phyloP scores from a whole-genome alignment of 2,113 vertebrate species.

The Gallinago undulata region DNA sequence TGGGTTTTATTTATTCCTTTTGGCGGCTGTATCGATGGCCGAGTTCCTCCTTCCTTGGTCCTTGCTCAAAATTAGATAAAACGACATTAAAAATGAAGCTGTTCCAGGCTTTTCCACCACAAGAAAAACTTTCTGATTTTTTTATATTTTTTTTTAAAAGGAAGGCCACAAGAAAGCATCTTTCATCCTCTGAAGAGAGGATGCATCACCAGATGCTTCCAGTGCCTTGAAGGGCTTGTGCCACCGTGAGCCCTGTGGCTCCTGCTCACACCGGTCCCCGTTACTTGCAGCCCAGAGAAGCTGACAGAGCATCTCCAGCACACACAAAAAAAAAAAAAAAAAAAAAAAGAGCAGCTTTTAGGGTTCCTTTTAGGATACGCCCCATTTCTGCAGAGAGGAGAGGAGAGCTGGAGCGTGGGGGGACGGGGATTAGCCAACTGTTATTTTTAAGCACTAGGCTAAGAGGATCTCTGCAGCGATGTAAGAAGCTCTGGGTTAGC shows the following conservation, averaged over 20 bases:
- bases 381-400: neutral
- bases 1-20: slow-evolving; percentile 23
- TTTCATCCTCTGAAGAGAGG: neutral
- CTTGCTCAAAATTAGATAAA: neutral
- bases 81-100: neutral
- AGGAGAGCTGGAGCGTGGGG: neutral
- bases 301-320: neutral
- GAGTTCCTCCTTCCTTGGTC: slow-evolving; percentile 11
- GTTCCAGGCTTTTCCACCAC: slow-evolving; percentile 7
- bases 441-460: slow-evolving; percentile 56
- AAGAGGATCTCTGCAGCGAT: slow-evolving; percentile 6
- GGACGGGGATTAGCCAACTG: neutral
- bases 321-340: neutral
- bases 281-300: neutral
- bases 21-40: neutral
- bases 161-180: neutral
- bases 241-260: neutral
- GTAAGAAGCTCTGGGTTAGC: slow-evolving; percentile 1
- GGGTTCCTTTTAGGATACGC: neutral
- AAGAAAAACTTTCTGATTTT: neutral
- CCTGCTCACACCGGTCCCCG: neutral
- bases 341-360: neutral
- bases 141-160: neutral
- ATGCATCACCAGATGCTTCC: neutral
- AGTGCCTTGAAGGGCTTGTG: neutral